Evolutionary conservation across 1,140 invertebrate species (phyloP).

Genomic region (Mercenaria mercenaria): DNA sequence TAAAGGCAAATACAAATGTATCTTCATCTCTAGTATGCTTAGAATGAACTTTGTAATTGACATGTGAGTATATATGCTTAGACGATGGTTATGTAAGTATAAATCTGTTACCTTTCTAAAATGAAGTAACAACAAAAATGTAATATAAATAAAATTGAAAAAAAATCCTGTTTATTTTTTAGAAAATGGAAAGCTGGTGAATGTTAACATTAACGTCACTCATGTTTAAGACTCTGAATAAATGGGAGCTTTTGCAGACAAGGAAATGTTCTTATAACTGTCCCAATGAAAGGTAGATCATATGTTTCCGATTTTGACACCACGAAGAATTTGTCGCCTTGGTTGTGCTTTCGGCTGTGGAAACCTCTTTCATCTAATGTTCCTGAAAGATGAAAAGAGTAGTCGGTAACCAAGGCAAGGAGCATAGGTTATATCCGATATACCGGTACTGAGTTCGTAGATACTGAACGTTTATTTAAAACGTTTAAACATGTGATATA

Average conservation of each 20-base stretch:
- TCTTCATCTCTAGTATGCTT: too few relatives aligned
- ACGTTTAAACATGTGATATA: neutral
- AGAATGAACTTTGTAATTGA: too few relatives aligned
- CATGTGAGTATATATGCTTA: too few relatives aligned
- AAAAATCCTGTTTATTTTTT: too few relatives aligned
- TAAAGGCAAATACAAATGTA: too few relatives aligned
- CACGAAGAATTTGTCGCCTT: neutral
- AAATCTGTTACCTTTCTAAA: too few relatives aligned
- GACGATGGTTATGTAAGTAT: too few relatives aligned
- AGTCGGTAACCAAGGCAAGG: too few relatives aligned
- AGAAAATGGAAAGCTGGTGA: too few relatives aligned
- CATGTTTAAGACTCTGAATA: neutral
- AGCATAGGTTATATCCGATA: neutral
- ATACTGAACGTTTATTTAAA: neutral
- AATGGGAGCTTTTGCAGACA: conserved; percentile 6
- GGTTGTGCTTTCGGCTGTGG: neutral
- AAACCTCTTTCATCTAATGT: conserved; percentile 26
- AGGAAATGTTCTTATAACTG: neutral
- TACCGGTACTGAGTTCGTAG: neutral
- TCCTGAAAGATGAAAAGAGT: conserved; percentile 31
- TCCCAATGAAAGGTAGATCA: neutral
- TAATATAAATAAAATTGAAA: too few relatives aligned
- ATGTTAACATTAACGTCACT: neutral
- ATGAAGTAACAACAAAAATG: too few relatives aligned
- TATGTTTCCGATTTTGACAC: neutral